Base-by-base conservation (phyloP, 2,113 vertebrate species). In the Pyxicephalus adspersus region DNA sequence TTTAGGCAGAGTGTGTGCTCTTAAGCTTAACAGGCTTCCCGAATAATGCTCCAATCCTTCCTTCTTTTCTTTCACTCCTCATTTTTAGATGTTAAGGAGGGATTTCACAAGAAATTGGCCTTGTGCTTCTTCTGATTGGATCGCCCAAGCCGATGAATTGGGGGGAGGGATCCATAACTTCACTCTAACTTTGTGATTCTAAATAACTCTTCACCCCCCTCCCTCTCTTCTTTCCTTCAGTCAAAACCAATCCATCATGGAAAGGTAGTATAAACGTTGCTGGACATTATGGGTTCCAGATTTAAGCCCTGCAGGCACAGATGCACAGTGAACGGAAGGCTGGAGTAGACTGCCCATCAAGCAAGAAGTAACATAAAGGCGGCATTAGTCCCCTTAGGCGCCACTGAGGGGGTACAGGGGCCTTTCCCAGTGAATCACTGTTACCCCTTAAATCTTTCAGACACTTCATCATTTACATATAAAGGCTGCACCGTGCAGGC, bases 241-340 rank as follows among this genome's bases (percentile, higher is more conserved):
- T 90, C 50, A 86, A 84, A 90, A 83, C 95, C 95, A 94, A 94
- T 94, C 83, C 91, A 88, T 89, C 86, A 85, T 81, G 77, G 86
- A 91, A 85, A 84, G 86, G 91, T 91, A 87, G 87, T 84, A 88
- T 91, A 94, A 91, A 93, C 85, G 91, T 91, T 92, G 89, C 89
- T 89, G 91, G 90, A 90, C 89, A 92, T 95, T 95, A 96, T 95
- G 90, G 94, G 90, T 95, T 95, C 95, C 95, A 96, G 94, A 96
- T 96, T 96, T 92, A 89, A 88, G 86, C 83, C 76, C 81, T 85
- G 71, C 84, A 76, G 83, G 86, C 84, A 86, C 86, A 84, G 84
- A 83, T 83, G 87, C 87, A 22, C 90, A 89, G 87, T 85, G 68
- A 81, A 81, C 79, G 79, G 80, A 75, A 82, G 80, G 71, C 80